Evolutionary conservation across 2,113 vertebrate genomes (phyloP).

Genomic region (Bungarus multicinctus): DNA sequence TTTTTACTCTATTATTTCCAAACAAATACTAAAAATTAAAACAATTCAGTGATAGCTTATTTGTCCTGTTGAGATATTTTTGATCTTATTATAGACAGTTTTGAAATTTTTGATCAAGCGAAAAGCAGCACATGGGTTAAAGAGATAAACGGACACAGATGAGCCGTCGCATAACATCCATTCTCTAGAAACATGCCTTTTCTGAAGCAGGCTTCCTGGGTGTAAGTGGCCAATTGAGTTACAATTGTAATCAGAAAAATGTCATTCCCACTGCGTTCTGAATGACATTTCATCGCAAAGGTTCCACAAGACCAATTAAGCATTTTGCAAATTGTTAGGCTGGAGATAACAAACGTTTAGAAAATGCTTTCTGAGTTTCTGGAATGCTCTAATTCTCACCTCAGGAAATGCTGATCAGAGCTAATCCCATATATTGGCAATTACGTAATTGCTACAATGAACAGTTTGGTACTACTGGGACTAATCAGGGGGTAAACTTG

Average conservation of each 20-base stretch:
- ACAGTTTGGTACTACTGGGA: neutral
- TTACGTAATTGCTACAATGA: neutral
- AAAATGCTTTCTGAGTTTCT: conserved; percentile 16
- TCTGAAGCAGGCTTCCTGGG: conserved; percentile 38
- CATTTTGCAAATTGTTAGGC: conserved; percentile 35
- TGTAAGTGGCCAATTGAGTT: conserved; percentile 63
- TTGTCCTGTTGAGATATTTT: neutral
- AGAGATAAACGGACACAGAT: neutral
- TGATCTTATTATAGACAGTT: neutral
- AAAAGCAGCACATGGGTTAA: neutral
- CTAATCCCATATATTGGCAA: neutral
- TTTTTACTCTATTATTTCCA: neutral
- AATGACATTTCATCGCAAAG: conserved; percentile 49
- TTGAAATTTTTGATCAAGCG: neutral
- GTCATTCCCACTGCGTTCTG: conserved; percentile 47
- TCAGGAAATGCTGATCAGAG: neutral
- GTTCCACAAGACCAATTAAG: conserved; percentile 50
- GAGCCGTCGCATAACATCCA: conserved; percentile 38
- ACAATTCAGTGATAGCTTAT: neutral
- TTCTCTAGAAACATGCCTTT: conserved; percentile 39
- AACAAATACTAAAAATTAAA: neutral
- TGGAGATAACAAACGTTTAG: conserved; percentile 23
- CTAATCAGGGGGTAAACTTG: neutral
- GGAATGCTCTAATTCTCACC: neutral
- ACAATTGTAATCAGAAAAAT: conserved; percentile 58